Percentiles rank a stretch among this genome's conserved stretches.
phyloP scores from a whole-genome alignment of 2,888 invertebrate species.

The Drosophila recens region DNA sequence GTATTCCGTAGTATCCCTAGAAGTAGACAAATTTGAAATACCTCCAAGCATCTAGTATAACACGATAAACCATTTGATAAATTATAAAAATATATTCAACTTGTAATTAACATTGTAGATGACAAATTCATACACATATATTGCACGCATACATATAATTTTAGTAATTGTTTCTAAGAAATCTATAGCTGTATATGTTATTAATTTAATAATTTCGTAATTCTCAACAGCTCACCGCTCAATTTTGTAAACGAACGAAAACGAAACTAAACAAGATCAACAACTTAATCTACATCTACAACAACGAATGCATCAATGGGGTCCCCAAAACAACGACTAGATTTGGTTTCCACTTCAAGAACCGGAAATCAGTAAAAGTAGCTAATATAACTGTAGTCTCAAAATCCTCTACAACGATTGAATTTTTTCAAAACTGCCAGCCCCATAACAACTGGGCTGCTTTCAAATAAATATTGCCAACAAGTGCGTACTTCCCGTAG shows the following conservation, averaged over 20 bases:
- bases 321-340: constrained; percentile 61
- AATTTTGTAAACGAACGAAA: constrained; percentile 79
- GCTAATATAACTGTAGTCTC: constrained; percentile 54
- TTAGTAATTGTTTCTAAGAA: constrained; percentile 24
- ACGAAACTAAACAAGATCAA: constrained; percentile 61
- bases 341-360: constrained; percentile 43
- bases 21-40: constrained; percentile 22
- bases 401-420: constrained; percentile 74
- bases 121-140: constrained; percentile 14
- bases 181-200: neutral
- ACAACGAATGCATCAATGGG: constrained; percentile 73
- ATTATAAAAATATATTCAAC: constrained; percentile 24
- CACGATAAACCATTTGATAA: constrained; percentile 29
- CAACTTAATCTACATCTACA: constrained; percentile 50
- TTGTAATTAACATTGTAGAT: constrained; percentile 61
- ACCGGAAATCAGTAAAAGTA: constrained; percentile 53
- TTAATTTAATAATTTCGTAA: constrained; percentile 4
- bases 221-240: constrained; percentile 75
- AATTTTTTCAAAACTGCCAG: constrained; percentile 77
- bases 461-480: constrained; percentile 52
- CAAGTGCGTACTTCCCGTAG: constrained; percentile 69
- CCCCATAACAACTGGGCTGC: constrained; percentile 38
- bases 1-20: constrained; percentile 55
- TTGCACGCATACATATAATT: constrained; percentile 53
- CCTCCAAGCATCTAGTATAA: constrained; percentile 21